Evolutionary conservation across 2,888 invertebrate genomes (phyloP).

Genomic region (Cheilosia grossa): DNA sequence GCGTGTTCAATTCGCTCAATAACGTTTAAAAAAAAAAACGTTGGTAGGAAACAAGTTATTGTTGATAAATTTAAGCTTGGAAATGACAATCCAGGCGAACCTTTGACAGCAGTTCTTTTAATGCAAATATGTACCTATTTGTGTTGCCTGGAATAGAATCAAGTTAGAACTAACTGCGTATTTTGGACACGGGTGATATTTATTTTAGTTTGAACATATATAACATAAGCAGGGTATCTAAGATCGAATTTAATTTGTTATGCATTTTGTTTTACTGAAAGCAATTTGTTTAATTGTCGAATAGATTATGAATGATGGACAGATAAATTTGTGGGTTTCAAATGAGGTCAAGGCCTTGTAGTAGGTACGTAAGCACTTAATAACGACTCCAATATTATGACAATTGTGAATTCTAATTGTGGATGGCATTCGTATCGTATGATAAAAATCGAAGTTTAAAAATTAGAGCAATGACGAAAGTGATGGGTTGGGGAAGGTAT

Average conservation of each 20-base stretch:
- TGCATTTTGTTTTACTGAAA: neutral
- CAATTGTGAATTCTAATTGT: neutral
- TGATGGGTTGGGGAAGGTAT: no score
- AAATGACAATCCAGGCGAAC: no score
- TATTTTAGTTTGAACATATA: neutral
- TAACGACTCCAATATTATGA: neutral
- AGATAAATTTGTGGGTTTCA: neutral
- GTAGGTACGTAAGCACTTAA: neutral
- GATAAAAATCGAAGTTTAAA: neutral
- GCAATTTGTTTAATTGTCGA: neutral
- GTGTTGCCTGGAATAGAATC: no score
- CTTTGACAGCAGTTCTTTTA: neutral
- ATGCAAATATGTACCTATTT: neutral
- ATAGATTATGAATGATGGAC: neutral
- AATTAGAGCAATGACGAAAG: neutral
- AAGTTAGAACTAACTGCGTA: neutral
- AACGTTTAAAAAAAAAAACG: no score
- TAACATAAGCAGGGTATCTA: neutral
- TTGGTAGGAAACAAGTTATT: no score
- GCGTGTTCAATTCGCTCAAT: conserved; percentile 2
- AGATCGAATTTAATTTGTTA: neutral
- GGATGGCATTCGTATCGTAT: neutral
- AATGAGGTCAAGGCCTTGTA: neutral
- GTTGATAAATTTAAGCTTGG: no score
- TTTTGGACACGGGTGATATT: neutral